Percentiles rank a stretch among this genome's conserved stretches.
These are phyloP conservation scores for Psilopogon haemacephalus DNA, from an alignment of 2,113 vertebrate genomes.

Conservation along the genomic window DNA sequence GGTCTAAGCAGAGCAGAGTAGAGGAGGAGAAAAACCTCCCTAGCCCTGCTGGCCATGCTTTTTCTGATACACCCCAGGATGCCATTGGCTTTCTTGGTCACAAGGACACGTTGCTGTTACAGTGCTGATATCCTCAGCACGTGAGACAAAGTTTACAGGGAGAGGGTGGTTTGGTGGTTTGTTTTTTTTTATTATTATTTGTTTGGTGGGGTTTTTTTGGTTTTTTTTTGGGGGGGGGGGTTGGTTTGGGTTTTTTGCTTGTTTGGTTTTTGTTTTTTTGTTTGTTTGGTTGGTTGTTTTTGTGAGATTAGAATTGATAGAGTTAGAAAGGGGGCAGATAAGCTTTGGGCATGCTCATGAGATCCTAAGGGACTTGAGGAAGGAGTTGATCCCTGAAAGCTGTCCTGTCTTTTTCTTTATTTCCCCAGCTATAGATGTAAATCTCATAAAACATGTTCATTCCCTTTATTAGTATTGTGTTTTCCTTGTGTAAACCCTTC, in stretches of 20 bases:
- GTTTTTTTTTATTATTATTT: neutral
- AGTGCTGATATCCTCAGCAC: neutral
- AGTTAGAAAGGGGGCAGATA: neutral
- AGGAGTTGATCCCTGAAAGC: neutral
- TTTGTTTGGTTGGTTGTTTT: too few relatives aligned
- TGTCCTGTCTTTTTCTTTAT: neutral
- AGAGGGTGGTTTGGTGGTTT: neutral
- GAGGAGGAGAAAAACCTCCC: too few relatives aligned
- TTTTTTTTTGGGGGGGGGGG: too few relatives aligned
- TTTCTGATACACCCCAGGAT: too few relatives aligned
- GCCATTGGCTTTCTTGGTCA: too few relatives aligned
- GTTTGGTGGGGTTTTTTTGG: too few relatives aligned
- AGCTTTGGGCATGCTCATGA: neutral
- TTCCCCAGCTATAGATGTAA: neutral
- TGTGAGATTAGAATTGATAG: neutral
- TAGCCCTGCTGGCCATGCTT: too few relatives aligned
- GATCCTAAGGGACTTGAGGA: neutral
- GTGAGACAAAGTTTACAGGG: neutral
- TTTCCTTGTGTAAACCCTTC: neutral
- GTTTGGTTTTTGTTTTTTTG: too few relatives aligned
- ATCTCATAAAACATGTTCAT: neutral
- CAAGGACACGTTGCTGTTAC: neutral
- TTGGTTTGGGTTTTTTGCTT: too few relatives aligned
- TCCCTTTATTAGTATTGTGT: neutral
- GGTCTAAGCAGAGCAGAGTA: too few relatives aligned